phyloP scores from a whole-genome alignment of 53 echinoderm and acorn worm genomes.

The Astropecten irregularis region DNA sequence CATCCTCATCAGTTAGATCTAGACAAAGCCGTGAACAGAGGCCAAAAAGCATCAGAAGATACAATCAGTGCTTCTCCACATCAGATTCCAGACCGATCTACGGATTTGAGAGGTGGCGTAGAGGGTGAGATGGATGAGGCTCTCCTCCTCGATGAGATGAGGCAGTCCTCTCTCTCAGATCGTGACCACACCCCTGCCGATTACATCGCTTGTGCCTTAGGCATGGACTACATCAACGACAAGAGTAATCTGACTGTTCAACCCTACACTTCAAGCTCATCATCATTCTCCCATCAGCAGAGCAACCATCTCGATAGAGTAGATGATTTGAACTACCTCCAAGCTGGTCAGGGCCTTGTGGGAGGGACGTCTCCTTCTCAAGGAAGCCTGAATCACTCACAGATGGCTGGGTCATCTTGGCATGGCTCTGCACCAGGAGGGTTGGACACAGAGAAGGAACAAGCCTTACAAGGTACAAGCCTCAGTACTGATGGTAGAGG shows the following conservation, averaged over 20 bases:
- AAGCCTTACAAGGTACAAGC: background rate
- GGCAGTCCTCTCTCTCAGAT: background rate
- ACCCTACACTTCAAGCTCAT: constrained; percentile 1
- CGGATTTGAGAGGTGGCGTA: background rate
- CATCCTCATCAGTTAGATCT: too few relatives aligned
- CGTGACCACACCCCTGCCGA: constrained; percentile 17
- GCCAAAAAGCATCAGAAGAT: too few relatives aligned
- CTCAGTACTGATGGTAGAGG: background rate
- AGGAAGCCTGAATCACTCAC: too few relatives aligned
- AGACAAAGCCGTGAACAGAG: too few relatives aligned
- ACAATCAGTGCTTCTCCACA: background rate
- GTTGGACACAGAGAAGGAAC: too few relatives aligned
- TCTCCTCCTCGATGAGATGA: background rate
- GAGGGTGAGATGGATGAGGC: background rate
- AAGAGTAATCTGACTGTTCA: constrained; percentile 28
- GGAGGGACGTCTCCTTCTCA: background rate
- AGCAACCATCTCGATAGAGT: background rate
- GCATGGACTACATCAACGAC: constrained; percentile 20
- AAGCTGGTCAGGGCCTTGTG: background rate
- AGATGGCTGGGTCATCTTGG: too few relatives aligned
- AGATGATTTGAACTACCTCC: background rate
- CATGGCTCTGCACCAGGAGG: too few relatives aligned
- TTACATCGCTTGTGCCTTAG: constrained; percentile 43
- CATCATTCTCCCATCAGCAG: background rate
- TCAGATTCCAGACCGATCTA: background rate